phyloP scores from a whole-genome alignment of 1,140 invertebrate genomes.

The Acyrthosiphon pisum region DNA sequence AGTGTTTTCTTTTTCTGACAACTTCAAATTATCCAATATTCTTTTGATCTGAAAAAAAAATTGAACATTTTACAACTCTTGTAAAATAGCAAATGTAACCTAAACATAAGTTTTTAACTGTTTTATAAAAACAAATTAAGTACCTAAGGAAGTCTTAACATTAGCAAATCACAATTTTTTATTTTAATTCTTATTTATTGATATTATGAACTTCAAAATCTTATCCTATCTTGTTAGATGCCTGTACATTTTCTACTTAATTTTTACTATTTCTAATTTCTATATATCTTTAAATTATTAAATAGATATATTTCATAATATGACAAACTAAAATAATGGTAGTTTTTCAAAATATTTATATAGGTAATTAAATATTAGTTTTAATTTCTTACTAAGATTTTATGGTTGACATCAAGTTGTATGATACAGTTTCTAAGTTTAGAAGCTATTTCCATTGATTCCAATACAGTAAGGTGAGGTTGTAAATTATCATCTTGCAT shows the following conservation, averaged over 20 bases:
- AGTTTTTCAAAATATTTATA: neutral
- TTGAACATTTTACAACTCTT: neutral
- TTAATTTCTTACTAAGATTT: constrained; percentile 51
- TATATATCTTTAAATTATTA: neutral
- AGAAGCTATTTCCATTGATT: constrained; percentile 79
- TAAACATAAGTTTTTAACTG: neutral
- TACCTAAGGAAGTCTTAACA: neutral
- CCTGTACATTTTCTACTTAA: too few relatives aligned
- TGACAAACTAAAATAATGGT: neutral
- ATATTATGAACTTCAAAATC: neutral
- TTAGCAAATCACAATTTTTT: neutral
- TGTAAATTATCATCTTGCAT: constrained; percentile 87
- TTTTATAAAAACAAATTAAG: neutral
- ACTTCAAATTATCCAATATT: constrained; percentile 56
- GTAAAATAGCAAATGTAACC: neutral
- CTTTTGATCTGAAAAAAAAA: constrained; percentile 58
- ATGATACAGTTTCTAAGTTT: constrained; percentile 1
- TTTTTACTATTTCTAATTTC: too few relatives aligned
- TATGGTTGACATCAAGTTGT: neutral
- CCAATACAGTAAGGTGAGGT: constrained; percentile 78
- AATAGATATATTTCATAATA: neutral
- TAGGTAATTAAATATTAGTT: neutral
- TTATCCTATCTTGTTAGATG: neutral
- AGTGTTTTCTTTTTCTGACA: constrained; percentile 67
- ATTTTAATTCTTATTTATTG: neutral